phyloP scores from a whole-genome alignment of 2,888 invertebrate genomes.

The Metopia argyrocephala region DNA sequence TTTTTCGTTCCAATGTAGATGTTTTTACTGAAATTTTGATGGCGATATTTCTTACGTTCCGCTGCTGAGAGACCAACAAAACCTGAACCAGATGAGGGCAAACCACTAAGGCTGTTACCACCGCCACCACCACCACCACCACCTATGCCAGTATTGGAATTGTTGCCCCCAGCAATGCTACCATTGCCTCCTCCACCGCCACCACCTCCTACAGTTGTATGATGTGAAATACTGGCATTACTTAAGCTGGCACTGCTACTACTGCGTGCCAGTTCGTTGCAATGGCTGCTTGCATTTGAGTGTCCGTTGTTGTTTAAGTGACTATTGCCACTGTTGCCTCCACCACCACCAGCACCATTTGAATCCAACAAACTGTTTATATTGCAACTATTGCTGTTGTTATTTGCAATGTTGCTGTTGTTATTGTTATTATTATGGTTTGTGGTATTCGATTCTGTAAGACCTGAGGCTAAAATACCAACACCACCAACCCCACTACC shows the following conservation, averaged over 20 bases:
- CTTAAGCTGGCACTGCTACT: conserved; percentile 69
- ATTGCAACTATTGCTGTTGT: conserved; percentile 44
- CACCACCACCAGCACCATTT: conserved; percentile 64
- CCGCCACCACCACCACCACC: conserved; percentile 57
- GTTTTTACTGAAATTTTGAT: conserved; percentile 78
- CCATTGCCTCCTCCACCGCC: conserved; percentile 61
- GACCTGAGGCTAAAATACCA: conserved; percentile 47
- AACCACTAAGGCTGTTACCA: conserved; percentile 59
- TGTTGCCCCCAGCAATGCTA: conserved; percentile 55
- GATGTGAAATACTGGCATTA: conserved; percentile 68
- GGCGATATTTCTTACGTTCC: conserved; percentile 77
- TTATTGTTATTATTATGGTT: conserved; percentile 52
- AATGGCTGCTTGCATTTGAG: conserved; percentile 65
- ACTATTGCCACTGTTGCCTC: conserved; percentile 65
- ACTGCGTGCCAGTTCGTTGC: conserved; percentile 66
- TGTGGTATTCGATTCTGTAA: conserved; percentile 56
- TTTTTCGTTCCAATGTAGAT: conserved; percentile 81
- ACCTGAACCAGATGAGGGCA: conserved; percentile 64
- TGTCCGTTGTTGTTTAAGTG: conserved; percentile 63
- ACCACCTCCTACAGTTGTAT: conserved; percentile 51
- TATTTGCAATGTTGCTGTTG: conserved; percentile 3
- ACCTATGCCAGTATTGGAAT: conserved; percentile 56
- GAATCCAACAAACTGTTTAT: conserved; percentile 60
- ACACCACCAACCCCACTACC: neutral
- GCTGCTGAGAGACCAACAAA: conserved; percentile 69